Evolutionary conservation across 2,888 invertebrate genomes (phyloP), one percentile per base, ranked within the genome.

Genomic region (Proisotoma minuta): DNA sequence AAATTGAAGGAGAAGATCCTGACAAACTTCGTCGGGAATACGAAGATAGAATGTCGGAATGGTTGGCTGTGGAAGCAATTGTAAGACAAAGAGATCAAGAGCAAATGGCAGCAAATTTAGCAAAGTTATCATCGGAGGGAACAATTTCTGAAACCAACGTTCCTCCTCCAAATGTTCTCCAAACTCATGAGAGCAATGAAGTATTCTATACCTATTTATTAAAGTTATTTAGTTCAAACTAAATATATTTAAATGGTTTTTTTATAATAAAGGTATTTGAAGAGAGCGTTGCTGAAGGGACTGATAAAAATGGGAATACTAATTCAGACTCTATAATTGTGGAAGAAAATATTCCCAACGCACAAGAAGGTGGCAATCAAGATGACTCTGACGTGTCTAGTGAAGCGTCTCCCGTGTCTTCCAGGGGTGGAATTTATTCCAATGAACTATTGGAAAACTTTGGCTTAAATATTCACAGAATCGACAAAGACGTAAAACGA

Each of bases 401-500:
- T 59, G 69, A 68, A 27, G 71, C 64, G n/a, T 71, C 71, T 5
- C 62, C 65, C 8, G 62, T 57, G 5, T 65, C 71, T 4, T 57
- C 65, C 4, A 57, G 67, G 12, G 69, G 68, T 24, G 73, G 73
- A n/a, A 58, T 65, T 64, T 82, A 81, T 49, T 79, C 93, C 89
- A 86, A 85, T 74, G 93, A 94, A 77, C 78, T 93, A 52, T 80
- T 94, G 68, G 92, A 91, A 75, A 84, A 84, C 39, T 91, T 91
- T 74, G 92, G 91, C 0, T 77, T 93, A 57, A 97, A 97, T 75
- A 79, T 96, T 24, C 95, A 97, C 78, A 84, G 96, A 47, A 96
- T 96, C 71, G 96, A 97, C 76, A 97, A 97, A 77, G 96, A 96
- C 77, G 96, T 97, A 1, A 93, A 93, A 78, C 81, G 96, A 62